Base-by-base conservation (phyloP, 2,113 vertebrate species). In the Indri indri region DNA sequence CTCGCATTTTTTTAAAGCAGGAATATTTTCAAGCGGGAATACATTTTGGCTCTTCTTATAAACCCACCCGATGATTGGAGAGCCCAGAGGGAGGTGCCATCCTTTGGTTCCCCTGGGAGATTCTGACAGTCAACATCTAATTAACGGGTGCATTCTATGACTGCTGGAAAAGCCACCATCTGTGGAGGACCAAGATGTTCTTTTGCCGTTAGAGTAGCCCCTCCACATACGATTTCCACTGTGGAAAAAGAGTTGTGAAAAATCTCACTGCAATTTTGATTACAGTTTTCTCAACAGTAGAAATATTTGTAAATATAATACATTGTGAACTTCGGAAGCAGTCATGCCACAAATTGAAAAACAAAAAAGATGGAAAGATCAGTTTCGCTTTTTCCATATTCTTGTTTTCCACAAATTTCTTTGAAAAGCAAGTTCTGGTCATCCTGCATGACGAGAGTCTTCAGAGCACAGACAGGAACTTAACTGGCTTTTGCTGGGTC, bases 201-300 rank as follows among this genome's bases (percentile, higher is more conserved):
- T 88, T 61, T 32, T 79, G 59, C 40, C 37, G 9, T 2, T 0
- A 40, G 30, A 37, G 95, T 65, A 42, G 80, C 40, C 40, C 34
- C 1, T 32, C 77, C 0, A 0, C 86, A 63, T 32, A 92, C 9
- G 83, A 92, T 40, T 92, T 42, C 68, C 65, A 47, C 86, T 11
- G 95, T 45, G n/a, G 87, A 71, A 66, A 88, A 42, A 71, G 81
- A 54, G n/a, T 16, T 93, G 81, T n/a, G 94, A 85, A 88, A 0
- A 47, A n/a, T 66, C 87, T 71, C 88, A 93, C n/a, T 52, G 90
- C 88, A 82, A 57, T 77, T 94, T 94, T 90, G 85, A 57, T 68
- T 81, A 59, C 1, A 0, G 9, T 86, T 80, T 98, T 96, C 95
- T 1, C 3, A 95, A 74, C 79, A 94, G 90, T 0, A 71, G 59